Conservation (phyloP, 2,888 invertebrate genomes). For the Meganola albula region DNA sequence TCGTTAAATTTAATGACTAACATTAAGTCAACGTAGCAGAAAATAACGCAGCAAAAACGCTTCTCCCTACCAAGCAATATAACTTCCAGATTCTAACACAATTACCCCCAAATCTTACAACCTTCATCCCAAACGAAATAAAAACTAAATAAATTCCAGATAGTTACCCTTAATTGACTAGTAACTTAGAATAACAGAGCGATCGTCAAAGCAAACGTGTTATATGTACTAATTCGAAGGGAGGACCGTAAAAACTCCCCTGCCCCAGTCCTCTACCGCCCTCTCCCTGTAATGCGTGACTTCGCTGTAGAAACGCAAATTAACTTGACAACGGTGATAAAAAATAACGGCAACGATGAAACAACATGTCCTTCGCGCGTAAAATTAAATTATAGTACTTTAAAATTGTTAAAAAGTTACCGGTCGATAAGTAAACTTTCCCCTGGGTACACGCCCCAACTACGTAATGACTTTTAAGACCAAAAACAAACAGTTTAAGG, state of each 20-base stretch:
- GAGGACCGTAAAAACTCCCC: slow-evolving; percentile 14
- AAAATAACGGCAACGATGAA: slow-evolving; percentile 23
- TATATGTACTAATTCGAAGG: slow-evolving; percentile 19
- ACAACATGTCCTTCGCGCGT: slow-evolving; percentile 16
- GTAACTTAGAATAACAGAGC: slow-evolving; percentile 8
- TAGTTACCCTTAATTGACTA: slow-evolving; percentile 10
- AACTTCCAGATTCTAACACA: too few relatives aligned
- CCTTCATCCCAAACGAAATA: too few relatives aligned
- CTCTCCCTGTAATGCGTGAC: slow-evolving; percentile 25
- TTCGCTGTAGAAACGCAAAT: slow-evolving; percentile 28
- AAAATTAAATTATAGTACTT: slow-evolving; percentile 25
- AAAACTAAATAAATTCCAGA: slow-evolving; percentile 6
- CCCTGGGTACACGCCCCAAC: too few relatives aligned
- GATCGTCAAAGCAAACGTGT: slow-evolving; percentile 13
- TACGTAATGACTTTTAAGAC: too few relatives aligned
- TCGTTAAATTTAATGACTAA: too few relatives aligned
- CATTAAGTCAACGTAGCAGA: too few relatives aligned
- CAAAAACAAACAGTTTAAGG: too few relatives aligned
- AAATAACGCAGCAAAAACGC: too few relatives aligned
- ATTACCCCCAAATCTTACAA: too few relatives aligned
- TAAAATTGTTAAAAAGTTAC: slow-evolving; percentile 12
- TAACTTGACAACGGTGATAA: slow-evolving; percentile 24
- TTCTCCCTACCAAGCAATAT: too few relatives aligned
- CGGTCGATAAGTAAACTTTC: too few relatives aligned
- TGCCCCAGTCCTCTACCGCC: slow-evolving; percentile 4